A percentile compares a stretch with the other conserved stretches of the same genome.
Conservation (phyloP, 1,140 invertebrate species). For the Thaumatotibia leucotreta region DNA sequence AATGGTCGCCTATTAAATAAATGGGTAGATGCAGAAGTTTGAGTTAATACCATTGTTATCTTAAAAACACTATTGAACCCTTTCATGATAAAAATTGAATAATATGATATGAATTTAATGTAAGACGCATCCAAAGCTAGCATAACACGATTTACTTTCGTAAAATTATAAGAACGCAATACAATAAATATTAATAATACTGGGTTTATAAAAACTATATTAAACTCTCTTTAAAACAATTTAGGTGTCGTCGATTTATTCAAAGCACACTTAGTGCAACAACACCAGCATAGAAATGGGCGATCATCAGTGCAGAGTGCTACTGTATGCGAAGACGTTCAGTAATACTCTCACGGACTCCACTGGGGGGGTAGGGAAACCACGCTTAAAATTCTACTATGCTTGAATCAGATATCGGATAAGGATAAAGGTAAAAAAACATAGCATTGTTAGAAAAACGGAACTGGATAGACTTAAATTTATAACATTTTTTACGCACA, state of each 20-base stretch:
- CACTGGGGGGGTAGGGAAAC: slow-evolving; percentile 41
- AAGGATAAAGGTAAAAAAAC: background rate
- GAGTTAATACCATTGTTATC: too few relatives aligned
- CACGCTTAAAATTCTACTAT: background rate
- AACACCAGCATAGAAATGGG: slow-evolving; percentile 54
- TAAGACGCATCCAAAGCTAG: background rate
- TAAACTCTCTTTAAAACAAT: slow-evolving; percentile 38
- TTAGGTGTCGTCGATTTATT: slow-evolving; percentile 46
- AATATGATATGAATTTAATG: too few relatives aligned
- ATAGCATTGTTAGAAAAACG: background rate
- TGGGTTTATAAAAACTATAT: background rate
- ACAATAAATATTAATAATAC: background rate
- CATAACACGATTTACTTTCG: background rate
- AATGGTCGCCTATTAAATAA: too few relatives aligned
- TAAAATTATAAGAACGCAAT: background rate
- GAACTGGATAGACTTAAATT: background rate
- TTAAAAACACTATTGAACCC: too few relatives aligned
- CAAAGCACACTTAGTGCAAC: slow-evolving; percentile 52
- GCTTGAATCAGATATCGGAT: background rate
- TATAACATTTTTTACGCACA: background rate
- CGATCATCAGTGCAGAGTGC: slow-evolving; percentile 41
- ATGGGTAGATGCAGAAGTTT: too few relatives aligned
- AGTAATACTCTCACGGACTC: slow-evolving; percentile 53
- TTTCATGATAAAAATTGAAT: too few relatives aligned
- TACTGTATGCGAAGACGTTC: slow-evolving; percentile 46